Base-by-base conservation (phyloP, 2,888 invertebrate genomes). In the Onthophagus sagittarius region DNA sequence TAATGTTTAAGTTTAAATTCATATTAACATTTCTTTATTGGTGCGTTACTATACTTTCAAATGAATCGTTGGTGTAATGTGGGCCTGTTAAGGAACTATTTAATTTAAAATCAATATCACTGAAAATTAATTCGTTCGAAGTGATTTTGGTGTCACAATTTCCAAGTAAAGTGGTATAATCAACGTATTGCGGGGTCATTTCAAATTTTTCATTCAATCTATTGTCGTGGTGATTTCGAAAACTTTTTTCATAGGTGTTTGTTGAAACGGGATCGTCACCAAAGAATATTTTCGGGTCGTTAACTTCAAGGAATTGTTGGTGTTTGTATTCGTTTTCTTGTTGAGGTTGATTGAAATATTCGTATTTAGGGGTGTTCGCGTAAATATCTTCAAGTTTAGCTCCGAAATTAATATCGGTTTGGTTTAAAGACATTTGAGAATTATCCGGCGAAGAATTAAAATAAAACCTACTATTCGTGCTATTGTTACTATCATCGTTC, bases 381-480 rank as follows among this genome's bases (percentile, higher is more conserved):
- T 75, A 73, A 9, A 33, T 63, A 13, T 71, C 73, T 63, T 73
- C 75, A 11, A 72, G 15, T 70, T 72, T 75, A n/a, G 71, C 71
- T 71, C 78, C 75, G 6, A 77, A 75, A 73, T 78, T 73, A 15
- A 76, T 70, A 31, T 79, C 78, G 32, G 76, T 75, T 69, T 80
- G 80, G 71, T 81, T 77, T 65, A 78, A 72, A 64, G 86, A 82
- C 72, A 88, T 86, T 23, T 88, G 84, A 79, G 78, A 79, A 73
- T 78, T 81, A 74, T 90, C 90, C 0, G 89, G 90, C 0, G 89
- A 89, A 2, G 89, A 84, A 76, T 82, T 84, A 72, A 84, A 78
- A 77, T 86, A 84, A 74, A 84, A 83, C 75, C 85, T 81, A 78
- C 85, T 85, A 71, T 82, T 83, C 73, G 78, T 79, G 74, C 84